Conservation (phyloP, 23 tunicate species). For the Ascidia mentula region DNA sequence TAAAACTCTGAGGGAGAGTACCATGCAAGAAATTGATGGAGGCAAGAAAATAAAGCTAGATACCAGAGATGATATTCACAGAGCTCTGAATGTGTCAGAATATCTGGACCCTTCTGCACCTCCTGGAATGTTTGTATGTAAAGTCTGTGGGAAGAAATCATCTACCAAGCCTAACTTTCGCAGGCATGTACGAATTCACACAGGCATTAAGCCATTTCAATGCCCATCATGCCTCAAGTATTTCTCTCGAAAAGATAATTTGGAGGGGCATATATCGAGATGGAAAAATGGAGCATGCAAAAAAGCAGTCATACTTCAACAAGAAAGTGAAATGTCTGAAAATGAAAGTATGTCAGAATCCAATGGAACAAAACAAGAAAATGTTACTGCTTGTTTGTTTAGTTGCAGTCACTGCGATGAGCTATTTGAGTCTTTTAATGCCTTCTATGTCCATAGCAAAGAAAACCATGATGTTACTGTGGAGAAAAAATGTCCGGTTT, state of each 20-base stretch:
- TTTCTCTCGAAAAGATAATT: neutral
- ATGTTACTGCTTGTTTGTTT: neutral
- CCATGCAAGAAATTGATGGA: too few relatives aligned
- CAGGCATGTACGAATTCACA: neutral
- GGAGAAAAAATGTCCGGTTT: neutral
- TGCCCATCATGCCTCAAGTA: neutral
- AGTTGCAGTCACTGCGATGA: neutral
- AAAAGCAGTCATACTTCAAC: too few relatives aligned
- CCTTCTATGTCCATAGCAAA: neutral
- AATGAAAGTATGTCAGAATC: neutral
- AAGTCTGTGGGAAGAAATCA: neutral
- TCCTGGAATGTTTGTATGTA: neutral
- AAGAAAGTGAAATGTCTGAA: neutral
- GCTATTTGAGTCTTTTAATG: neutral
- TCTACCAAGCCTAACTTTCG: neutral
- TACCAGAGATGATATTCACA: neutral
- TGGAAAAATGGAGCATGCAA: conserved; percentile 1
- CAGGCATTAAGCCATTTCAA: neutral
- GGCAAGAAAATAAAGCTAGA: neutral
- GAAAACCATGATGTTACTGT: neutral
- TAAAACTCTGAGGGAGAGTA: neutral
- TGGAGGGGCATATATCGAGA: neutral
- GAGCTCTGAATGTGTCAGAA: neutral
- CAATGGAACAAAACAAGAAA: neutral
- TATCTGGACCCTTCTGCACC: neutral